Conservation (phyloP, 2,797 vertebrate genomes). For the Helarctos malayanus region DNA sequence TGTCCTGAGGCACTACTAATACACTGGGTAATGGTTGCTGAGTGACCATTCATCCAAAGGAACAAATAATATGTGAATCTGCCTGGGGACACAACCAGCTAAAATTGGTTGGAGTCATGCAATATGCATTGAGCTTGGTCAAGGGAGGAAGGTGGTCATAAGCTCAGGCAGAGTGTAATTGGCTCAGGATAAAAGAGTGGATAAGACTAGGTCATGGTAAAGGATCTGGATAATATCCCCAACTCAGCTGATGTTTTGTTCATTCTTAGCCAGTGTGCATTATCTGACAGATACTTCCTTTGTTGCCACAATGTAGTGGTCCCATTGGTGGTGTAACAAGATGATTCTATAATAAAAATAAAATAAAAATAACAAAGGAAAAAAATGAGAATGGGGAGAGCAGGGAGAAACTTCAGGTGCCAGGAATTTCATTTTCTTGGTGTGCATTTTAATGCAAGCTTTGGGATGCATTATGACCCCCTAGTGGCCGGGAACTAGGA, state of each 20-base stretch:
- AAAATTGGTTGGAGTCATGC: constrained; percentile 80
- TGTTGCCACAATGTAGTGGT: not conserved
- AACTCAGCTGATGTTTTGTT: constrained; percentile 1
- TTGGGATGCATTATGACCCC: constrained; percentile 67
- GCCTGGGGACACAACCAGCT: constrained; percentile 74
- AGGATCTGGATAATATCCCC: constrained; percentile 33
- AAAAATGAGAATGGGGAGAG: not conserved
- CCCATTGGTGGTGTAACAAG: constrained; percentile 36
- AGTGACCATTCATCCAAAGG: constrained; percentile 77
- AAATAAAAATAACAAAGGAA: constrained; percentile 58
- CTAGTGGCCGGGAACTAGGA: constrained; percentile 67
- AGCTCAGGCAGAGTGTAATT: constrained; percentile 65
- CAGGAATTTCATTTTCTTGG: constrained; percentile 75
- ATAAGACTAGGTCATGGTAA: constrained; percentile 38
- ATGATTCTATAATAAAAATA: constrained; percentile 45
- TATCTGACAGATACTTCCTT: constrained; percentile 36
- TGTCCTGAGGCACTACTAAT: constrained; percentile 72
- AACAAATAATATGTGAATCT: constrained; percentile 79
- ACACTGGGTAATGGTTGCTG: constrained; percentile 69
- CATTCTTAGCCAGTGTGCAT: not conserved
- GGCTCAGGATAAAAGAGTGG: constrained; percentile 62
- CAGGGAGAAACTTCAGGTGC: constrained; percentile 21
- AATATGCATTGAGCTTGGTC: constrained; percentile 71
- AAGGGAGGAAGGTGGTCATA: constrained; percentile 67
- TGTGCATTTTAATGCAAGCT: constrained; percentile 76